Conservation (phyloP, 2,113 vertebrate genomes). For the Strix aluco region DNA sequence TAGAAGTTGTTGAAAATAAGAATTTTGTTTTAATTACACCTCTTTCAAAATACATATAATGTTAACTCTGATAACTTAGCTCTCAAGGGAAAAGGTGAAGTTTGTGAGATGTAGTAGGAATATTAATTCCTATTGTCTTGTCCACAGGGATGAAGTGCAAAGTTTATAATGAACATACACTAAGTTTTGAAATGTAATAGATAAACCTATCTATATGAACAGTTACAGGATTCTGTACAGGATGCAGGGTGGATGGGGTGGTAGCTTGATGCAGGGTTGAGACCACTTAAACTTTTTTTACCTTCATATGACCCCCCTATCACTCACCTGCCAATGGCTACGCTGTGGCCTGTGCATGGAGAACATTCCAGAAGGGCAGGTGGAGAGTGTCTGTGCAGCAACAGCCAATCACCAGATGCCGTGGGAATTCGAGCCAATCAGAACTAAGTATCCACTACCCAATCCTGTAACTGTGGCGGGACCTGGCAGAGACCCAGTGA, state of each 20-base stretch:
- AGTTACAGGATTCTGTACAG: background rate
- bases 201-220: background rate
- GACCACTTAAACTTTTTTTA: background rate
- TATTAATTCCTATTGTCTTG: background rate
- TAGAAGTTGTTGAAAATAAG: background rate
- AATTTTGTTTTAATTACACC: background rate
- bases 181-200: background rate
- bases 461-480: rapidly evolving
- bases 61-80: background rate
- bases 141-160: background rate
- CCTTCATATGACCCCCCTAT: rapidly evolving
- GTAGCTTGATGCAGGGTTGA: background rate
- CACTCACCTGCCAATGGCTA: background rate
- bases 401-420: background rate
- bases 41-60: background rate
- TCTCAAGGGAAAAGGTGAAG: background rate
- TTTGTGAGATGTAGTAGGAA: background rate
- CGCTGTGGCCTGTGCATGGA: rapidly evolving
- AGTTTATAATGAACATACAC: background rate
- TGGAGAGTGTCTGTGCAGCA: rapidly evolving
- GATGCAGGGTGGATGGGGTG: no score
- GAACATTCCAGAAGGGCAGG: background rate
- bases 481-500: rapidly evolving
- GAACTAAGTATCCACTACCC: rapidly evolving
- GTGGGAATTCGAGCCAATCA: rapidly evolving